Evolutionary conservation across 2,797 vertebrate genomes (phyloP).

Genomic region (Falco peregrinus): DNA sequence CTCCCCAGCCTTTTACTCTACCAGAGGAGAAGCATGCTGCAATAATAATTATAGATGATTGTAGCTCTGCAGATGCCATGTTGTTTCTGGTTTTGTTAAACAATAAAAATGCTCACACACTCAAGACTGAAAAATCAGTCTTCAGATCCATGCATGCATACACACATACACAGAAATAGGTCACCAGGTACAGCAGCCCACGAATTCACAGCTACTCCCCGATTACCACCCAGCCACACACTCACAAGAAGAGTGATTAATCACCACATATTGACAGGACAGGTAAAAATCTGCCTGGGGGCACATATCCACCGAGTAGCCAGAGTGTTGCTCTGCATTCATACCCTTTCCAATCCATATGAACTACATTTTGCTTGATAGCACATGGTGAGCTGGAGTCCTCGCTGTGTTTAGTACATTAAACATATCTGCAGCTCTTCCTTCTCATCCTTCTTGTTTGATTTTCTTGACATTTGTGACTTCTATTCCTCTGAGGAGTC

Average conservation of each 20-base stretch:
- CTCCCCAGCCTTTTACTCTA: not conserved
- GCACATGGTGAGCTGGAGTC: not conserved
- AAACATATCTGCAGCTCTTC: not conserved
- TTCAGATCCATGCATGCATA: not conserved
- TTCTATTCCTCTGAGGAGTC: not conserved
- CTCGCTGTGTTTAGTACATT: not conserved
- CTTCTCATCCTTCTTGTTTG: not conserved
- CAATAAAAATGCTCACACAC: not conserved
- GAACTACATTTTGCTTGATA: not conserved
- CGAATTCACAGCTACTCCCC: not conserved
- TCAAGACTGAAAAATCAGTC: not conserved
- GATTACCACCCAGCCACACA: not conserved
- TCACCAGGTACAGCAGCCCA: not conserved
- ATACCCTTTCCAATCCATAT: not conserved
- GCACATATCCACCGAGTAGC: not conserved
- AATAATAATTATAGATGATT: not conserved
- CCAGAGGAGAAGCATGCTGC: not conserved
- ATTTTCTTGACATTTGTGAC: not conserved
- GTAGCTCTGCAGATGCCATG: not conserved
- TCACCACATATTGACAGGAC: not conserved
- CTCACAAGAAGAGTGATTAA: not conserved
- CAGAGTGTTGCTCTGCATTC: not conserved
- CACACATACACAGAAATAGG: not conserved
- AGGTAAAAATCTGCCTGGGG: not conserved
- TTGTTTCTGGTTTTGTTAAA: conserved; percentile 12